These are phyloP conservation scores for Drosophila falleni DNA, from an alignment of 2,888 invertebrate species.

Conservation along the genomic window DNA sequence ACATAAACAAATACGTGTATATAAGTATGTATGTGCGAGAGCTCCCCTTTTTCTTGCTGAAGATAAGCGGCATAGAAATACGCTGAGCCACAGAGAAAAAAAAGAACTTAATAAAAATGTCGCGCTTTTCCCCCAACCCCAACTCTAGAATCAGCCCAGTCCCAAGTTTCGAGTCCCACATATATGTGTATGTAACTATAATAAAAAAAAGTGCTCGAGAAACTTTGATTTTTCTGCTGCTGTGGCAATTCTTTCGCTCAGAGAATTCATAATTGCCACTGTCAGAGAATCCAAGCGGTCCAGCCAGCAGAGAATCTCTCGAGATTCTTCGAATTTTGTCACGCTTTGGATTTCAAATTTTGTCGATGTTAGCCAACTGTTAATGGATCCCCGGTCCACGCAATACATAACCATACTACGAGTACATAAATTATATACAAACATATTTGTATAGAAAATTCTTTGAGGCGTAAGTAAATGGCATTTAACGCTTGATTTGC, in stretches of 20 bases:
- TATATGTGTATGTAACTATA: constrained; percentile 11
- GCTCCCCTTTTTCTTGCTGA: constrained; percentile 41
- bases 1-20: constrained; percentile 49
- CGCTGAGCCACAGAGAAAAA: constrained; percentile 49
- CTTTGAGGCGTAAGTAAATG: constrained; percentile 82
- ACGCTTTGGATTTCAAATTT: constrained; percentile 76
- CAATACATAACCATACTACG: constrained; percentile 10
- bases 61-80: constrained; percentile 60
- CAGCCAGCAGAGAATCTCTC: constrained; percentile 21
- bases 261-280: constrained; percentile 44
- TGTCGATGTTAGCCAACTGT: constrained; percentile 74
- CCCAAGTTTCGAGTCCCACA: constrained; percentile 18
- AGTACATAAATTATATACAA: neutral
- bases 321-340: constrained; percentile 68
- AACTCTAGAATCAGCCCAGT: constrained; percentile 11
- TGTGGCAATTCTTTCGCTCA: constrained; percentile 52
- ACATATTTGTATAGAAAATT: neutral
- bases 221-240: constrained; percentile 64
- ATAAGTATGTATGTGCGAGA: constrained; percentile 1
- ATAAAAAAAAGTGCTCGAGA: constrained; percentile 34
- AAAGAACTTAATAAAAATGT: constrained; percentile 34
- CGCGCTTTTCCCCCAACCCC: constrained; percentile 34
- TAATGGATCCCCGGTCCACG: constrained; percentile 45
- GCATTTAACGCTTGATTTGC: constrained; percentile 83
- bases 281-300: constrained; percentile 14